Evolutionary conservation across 2,113 vertebrate species (phyloP), one percentile per base, ranked within the genome.

Genomic region (Sinosuthora webbiana): DNA sequence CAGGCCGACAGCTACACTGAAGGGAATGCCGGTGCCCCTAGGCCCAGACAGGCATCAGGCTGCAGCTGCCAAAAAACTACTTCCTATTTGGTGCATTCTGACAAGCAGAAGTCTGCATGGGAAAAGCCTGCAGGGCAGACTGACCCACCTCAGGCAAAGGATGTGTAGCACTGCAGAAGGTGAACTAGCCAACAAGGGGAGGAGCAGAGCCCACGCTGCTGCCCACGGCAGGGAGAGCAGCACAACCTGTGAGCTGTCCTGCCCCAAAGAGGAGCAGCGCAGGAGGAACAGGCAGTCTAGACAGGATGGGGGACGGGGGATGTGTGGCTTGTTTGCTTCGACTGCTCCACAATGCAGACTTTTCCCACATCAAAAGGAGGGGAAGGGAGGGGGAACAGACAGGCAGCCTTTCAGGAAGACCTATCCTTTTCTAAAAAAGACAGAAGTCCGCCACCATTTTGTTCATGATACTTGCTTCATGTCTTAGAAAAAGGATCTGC

Each of bases 201-300:
- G 56, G 33, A 64, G 42, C n/a, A 52, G 27, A 83, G 23, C 20
- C 44, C 42, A 30, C 1, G 0, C 4, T 45, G 41, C 37, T 1
- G 1, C 35, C 75, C n/a, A 19, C 0, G 0, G 17, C 67, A 18
- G 8, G 63, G 18, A 1, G 0, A 74, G 12, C 7, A 33, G 30
- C 30, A 50, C 28, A 70, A 77, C 33, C 35, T 35, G 30, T 31
- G 79, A 83, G 71, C 55, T 82, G 63, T 6, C 7, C 60, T 83
- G 24, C 45, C 37, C 47, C 59, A 47, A 55, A 56, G 59, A 80
- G 63, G 60, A 59, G 7, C 33, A 50, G 7, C 2, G 18, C 42
- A 74, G 14, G 30, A 83, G 63, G 78, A 89, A 77, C 13, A 50
- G 39, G 18, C 74, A 78, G 92, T 91, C 84, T 87, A 87, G 77